Percentiles rank a stretch among this genome's conserved stretches.
Evolutionary conservation across 2,113 vertebrate genomes (phyloP).

Genomic region (Macrotis lagotis): DNA sequence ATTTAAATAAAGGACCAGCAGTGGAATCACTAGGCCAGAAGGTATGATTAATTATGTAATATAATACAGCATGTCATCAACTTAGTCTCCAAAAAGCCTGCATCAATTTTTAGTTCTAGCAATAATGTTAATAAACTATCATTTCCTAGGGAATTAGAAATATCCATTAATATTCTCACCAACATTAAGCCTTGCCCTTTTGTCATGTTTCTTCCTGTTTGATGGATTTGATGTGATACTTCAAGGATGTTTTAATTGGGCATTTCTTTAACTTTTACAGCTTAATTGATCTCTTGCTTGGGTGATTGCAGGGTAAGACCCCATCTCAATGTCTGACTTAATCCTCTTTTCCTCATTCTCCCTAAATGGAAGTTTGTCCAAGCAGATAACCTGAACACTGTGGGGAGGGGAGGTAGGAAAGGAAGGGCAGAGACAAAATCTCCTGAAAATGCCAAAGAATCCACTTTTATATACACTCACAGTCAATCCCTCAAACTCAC

Average conservation of each 20-base stretch:
- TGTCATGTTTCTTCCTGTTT: background rate
- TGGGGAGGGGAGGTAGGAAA: accelerated
- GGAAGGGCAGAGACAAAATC: background rate
- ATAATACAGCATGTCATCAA: background rate
- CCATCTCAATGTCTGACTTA: background rate
- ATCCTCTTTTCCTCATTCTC: background rate
- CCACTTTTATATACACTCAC: background rate
- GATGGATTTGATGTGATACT: background rate
- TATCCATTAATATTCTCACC: background rate
- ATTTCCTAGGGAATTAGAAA: background rate
- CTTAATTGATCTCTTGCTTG: background rate
- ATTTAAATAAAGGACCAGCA: background rate
- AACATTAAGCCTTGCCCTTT: background rate
- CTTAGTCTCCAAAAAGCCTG: background rate
- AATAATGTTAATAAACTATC: background rate
- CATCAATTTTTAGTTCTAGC: background rate
- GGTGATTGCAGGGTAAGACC: background rate
- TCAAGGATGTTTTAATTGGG: background rate
- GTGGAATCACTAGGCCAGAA: background rate
- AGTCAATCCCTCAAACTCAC: background rate
- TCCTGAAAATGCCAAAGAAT: background rate
- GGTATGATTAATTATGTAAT: background rate
- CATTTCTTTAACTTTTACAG: background rate
- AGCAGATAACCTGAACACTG: background rate
- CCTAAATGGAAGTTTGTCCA: background rate